Evolutionary conservation across 2,888 invertebrate species (phyloP), one percentile per base, ranked within the genome.

Genomic region (Panopea generosa): DNA sequence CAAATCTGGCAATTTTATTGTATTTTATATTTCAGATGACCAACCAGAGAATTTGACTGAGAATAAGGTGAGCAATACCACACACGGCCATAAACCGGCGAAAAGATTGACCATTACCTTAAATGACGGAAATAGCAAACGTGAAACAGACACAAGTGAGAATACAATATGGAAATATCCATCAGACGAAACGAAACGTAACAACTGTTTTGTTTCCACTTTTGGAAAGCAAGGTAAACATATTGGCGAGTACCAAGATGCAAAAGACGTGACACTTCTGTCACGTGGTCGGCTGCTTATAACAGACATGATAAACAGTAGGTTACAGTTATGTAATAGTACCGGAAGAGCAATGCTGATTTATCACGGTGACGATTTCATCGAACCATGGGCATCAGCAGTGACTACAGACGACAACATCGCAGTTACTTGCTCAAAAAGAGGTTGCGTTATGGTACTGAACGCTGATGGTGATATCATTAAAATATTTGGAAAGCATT

Each of bases 281-380:
- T 47, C 63, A 4, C 67, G 84, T 55, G 85, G 86, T 0, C 79
- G 78, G 16, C 74, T 87, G 22, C 45, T 89, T 0, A 84, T 88
- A 0, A 85, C 89, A 1, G 90, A 90, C 65, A 77, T 87, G 73
- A 72, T 89, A 24, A 87, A 86, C 69, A 86, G 82, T 57, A 77
- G 86, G 7, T 43, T 90, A 18, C 86, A 87, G 56, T 70, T 85
- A 4, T 90, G 87, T 62, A 80, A 79, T 60, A 69, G 74, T 7
- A 63, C 66, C 6, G 88, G 88, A 16, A 62, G 67, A 6, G 52
- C 81, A 0, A 62, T 78, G 0, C 72, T 72, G 9, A 70, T 84
- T 6, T 70, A 84, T 27, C 81, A 81, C 1, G 61, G 82, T 9
- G 83, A 82, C 1, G 74, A 80, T 18, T 68, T 86, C 7, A 40